Conservation (phyloP, 2,888 invertebrate species). For the Plutella xylostella region DNA sequence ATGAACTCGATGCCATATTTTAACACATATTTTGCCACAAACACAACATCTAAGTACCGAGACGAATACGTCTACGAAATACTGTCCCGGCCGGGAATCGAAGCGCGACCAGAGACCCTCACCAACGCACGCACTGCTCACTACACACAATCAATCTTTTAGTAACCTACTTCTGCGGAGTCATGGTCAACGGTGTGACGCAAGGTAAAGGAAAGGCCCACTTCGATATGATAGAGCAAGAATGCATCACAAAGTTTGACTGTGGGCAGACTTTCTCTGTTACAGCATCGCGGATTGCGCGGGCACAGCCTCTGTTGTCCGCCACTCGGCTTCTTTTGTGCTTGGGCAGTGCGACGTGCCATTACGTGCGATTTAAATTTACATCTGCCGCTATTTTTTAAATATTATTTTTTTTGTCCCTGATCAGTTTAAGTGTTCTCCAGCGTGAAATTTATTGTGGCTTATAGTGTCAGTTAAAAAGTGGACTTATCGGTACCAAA, state of each 20-base stretch:
- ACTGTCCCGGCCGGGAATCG: no score
- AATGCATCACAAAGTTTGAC: constrained; percentile 26
- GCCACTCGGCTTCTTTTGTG: constrained; percentile 32
- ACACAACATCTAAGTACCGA: no score
- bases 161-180: not conserved
- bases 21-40: no score
- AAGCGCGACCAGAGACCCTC: no score
- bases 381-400: not conserved
- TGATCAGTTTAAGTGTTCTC: not conserved
- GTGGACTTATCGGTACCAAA: no score
- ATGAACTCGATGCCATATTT: no score
- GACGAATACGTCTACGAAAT: no score
- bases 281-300: constrained; percentile 54
- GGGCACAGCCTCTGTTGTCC: constrained; percentile 27
- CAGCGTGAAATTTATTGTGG: no score
- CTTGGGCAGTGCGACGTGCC: constrained; percentile 24
- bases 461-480: no score
- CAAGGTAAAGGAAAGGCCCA: not conserved
- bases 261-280: constrained; percentile 57
- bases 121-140: no score
- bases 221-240: not conserved
- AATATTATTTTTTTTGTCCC: not conserved
- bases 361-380: not conserved
- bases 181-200: not conserved
- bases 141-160: no score